These are phyloP conservation scores for Tiliqua scincoides DNA, from an alignment of 2,113 vertebrate species.

Conservation along the genomic window DNA sequence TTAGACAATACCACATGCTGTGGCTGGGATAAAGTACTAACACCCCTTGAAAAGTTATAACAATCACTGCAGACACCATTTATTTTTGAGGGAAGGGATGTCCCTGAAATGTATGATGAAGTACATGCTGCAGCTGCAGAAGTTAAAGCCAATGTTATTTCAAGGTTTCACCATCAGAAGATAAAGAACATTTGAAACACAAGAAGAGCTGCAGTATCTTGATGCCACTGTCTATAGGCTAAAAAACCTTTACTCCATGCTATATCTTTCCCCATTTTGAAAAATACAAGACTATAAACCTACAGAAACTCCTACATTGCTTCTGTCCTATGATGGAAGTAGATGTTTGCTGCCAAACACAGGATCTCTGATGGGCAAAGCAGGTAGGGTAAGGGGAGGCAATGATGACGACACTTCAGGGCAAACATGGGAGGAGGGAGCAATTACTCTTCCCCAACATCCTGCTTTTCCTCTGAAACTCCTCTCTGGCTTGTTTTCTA, in stretches of 20 bases:
- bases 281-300: conserved; percentile 63
- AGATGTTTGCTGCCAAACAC: not conserved
- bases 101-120: not conserved
- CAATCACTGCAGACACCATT: not conserved
- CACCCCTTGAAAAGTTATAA: conserved; percentile 28
- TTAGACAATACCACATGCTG: not conserved
- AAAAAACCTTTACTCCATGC: conserved; percentile 11
- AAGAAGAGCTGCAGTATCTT: conserved; percentile 34
- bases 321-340: not conserved
- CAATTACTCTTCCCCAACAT: too few species aligned
- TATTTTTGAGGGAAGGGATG: not conserved
- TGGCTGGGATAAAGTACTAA: conserved; percentile 36
- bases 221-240: conserved; percentile 29
- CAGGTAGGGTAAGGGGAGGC: too few species aligned
- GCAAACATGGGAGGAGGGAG: too few species aligned
- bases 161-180: conserved; percentile 31
- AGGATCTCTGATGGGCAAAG: not conserved
- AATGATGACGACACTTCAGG: not conserved
- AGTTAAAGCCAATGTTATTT: conserved; percentile 13
- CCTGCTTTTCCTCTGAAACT: not conserved
- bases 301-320: conserved; percentile 51
- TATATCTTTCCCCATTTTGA: conserved; percentile 21
- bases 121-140: conserved; percentile 25
- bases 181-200: conserved; percentile 28
- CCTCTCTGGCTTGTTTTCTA: not conserved